Percentiles rank a stretch among this genome's conserved stretches.
Evolutionary conservation across 2,113 vertebrate genomes (phyloP).

Genomic region (Eurystomus gularis): DNA sequence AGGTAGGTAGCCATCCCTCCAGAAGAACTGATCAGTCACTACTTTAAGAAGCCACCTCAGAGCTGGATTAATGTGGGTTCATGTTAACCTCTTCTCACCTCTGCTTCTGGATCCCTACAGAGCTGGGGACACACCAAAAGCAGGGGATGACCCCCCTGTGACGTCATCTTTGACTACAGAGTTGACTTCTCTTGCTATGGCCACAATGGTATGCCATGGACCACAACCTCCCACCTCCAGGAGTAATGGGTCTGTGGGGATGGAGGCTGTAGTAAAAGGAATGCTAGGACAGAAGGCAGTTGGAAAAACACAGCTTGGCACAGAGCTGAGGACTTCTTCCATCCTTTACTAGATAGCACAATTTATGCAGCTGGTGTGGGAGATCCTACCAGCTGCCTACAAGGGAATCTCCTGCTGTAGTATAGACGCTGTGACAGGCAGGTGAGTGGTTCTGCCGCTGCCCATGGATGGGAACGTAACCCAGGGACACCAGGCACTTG

Average conservation of each 20-base stretch:
- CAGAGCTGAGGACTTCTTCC: not conserved
- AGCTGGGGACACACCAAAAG: not conserved
- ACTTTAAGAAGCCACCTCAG: not conserved
- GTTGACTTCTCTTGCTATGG: not conserved
- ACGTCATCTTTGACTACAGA: not conserved
- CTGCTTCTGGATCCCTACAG: not conserved
- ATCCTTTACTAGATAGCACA: not conserved
- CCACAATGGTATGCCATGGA: not conserved
- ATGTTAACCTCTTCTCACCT: not conserved
- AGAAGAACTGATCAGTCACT: not conserved
- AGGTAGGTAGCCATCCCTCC: not conserved
- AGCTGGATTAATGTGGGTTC: not conserved
- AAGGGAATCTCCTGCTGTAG: not conserved
- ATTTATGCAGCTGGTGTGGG: slow-evolving; percentile 2
- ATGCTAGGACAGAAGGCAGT: not conserved
- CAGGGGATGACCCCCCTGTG: fast-evolving
- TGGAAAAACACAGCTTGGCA: slow-evolving; percentile 39
- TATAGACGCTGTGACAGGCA: not conserved
- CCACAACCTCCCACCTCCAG: not conserved
- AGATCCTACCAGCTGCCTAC: slow-evolving; percentile 29
- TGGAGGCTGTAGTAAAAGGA: not conserved
- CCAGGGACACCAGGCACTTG: not conserved
- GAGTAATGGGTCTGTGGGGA: not conserved
- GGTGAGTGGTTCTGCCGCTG: not conserved
- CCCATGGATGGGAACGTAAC: not conserved